A percentile compares a stretch with the other conserved stretches of the same genome.
Evolutionary conservation across 2,888 invertebrate species (phyloP).

Genomic region (Polyploca ridens): DNA sequence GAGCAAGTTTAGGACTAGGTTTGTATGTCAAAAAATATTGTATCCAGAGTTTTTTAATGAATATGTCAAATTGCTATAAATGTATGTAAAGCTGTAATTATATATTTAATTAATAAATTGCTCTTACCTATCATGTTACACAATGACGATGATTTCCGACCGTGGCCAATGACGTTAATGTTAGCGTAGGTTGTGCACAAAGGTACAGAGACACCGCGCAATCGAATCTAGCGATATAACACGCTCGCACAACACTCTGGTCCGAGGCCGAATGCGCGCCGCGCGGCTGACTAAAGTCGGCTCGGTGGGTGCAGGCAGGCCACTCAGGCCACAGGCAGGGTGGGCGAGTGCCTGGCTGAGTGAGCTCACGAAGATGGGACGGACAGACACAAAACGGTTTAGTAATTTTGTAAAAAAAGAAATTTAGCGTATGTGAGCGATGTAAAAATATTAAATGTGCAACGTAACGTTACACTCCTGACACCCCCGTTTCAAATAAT

Average conservation of each 20-base stretch:
- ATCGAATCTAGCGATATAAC: conserved; percentile 51
- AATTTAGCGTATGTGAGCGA: too few relatives aligned
- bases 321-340: too few relatives aligned
- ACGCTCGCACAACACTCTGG: conserved; percentile 60
- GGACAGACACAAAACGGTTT: too few relatives aligned
- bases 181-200: conserved; percentile 81
- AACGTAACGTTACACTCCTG: too few relatives aligned
- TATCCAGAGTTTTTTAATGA: too few relatives aligned
- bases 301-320: conserved; percentile 18
- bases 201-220: conserved; percentile 38
- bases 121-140: conserved; percentile 77
- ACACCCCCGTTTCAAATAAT: too few relatives aligned
- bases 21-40: too few relatives aligned
- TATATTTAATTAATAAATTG: neutral
- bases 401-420: too few relatives aligned
- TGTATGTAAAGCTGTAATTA: neutral
- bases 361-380: conserved; percentile 21
- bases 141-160: conserved; percentile 61
- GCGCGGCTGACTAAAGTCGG: conserved; percentile 23
- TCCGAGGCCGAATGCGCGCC: conserved; percentile 72
- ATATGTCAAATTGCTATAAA: too few relatives aligned
- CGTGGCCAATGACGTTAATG: conserved; percentile 75
- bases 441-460: too few relatives aligned
- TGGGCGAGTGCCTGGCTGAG: conserved; percentile 24
- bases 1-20: too few relatives aligned